Base-by-base conservation (phyloP, 2,888 invertebrate species). In the Perizoma flavofasciatum region DNA sequence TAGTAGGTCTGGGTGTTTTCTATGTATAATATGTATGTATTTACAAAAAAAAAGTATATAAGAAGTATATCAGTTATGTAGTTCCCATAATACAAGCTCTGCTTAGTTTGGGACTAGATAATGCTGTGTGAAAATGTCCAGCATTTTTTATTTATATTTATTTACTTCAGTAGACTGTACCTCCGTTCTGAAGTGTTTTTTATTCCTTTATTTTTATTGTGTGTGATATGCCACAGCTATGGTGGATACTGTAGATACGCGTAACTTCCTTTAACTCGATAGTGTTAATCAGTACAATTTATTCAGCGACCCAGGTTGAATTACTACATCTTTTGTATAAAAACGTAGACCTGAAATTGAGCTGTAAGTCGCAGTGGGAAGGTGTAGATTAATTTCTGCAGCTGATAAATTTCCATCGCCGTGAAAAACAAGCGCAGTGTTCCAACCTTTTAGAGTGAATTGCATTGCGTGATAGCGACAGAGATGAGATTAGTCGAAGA, bases 261-360 rank as follows among this genome's bases (percentile, higher is more conserved):
- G 70, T 70, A 22, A 71, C 75, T 82, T 85, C 84, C 68, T 65
- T 66, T 79, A 76, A 75, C 68, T 71, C 75, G 88, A 88, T 88
- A 88, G 85, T 81, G 83, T 84, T 86, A 86, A 88, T 87, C 87
- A 83, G 78, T 69, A 75, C 76, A 77, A 86, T 88, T 89, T 89
- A 88, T 86, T 77, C 77, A 74, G 74, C 74, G 73, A 71, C 73
- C 45, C 67, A 66, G 59, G 66, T 77, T 85, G 77, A 87, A 84
- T 82, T 86, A 87, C 83, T 72, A 81, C 79, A 50, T 47, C 11
- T 55, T 52, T 50, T 35, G 35, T 43, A 48, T 49, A 45, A 68
- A 60, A 56, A 53, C 3, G 22, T 22, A n/a, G 10, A 7, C n/a
- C 22, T 51, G 9, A 75, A 22, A 76, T 63, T 37, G 64, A 75